A percentile compares a stretch with the other conserved stretches of the same genome.
Evolutionary conservation across 1,140 invertebrate species (phyloP).

Genomic region (Drosophila varians): DNA sequence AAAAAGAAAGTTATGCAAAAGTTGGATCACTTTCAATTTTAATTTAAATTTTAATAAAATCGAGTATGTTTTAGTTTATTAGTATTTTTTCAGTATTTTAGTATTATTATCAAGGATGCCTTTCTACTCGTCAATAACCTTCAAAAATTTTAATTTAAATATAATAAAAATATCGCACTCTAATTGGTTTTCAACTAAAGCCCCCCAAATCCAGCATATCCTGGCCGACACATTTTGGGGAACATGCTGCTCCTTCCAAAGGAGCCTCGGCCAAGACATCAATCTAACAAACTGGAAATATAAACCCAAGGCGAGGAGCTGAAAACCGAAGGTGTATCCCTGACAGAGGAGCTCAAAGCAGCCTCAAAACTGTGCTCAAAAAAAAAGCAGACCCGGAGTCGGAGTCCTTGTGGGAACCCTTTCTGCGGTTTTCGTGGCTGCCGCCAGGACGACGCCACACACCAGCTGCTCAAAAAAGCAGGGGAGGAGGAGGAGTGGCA

Average conservation of each 20-base stretch:
- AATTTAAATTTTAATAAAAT: too few species aligned
- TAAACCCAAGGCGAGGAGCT: not conserved
- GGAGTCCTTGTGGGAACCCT: slow-evolving; percentile 7
- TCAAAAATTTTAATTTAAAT: too few species aligned
- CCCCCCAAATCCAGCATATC: not conserved
- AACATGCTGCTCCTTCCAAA: not conserved
- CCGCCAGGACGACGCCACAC: slow-evolving; percentile 32
- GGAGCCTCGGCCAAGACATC: slow-evolving; percentile 2
- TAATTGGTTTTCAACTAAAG: not conserved
- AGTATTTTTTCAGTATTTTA: too few species aligned
- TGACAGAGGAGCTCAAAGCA: slow-evolving; percentile 4
- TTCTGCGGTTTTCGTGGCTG: slow-evolving; percentile 26
- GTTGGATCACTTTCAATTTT: too few species aligned
- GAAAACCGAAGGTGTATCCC: slow-evolving; percentile 1
- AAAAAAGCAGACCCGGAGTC: not conserved
- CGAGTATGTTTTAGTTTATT: too few species aligned
- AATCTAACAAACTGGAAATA: not conserved
- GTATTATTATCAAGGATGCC: too few species aligned
- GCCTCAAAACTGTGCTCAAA: slow-evolving; percentile 1
- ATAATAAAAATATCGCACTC: not conserved
- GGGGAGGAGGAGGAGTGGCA: not conserved
- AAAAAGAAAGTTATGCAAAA: not conserved
- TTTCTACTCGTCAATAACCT: too few species aligned
- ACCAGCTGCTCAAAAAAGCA: slow-evolving; percentile 20
- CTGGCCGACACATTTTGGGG: not conserved